phyloP scores from a whole-genome alignment of 2,797 vertebrate species.

The Pangasius sanitwongsei region DNA sequence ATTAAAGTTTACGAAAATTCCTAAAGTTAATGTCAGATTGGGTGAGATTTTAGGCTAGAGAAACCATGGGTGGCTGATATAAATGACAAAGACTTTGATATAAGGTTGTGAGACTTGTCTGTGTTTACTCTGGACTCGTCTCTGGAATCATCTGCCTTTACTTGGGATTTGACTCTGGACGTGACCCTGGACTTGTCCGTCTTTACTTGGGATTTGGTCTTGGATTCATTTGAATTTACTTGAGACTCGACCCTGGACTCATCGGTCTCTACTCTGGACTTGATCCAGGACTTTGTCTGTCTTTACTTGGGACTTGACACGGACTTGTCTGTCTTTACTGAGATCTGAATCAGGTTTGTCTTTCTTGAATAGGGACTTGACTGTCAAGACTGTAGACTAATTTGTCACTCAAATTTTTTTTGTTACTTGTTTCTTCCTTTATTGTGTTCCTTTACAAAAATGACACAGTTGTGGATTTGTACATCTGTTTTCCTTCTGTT shows the following conservation, averaged over 20 bases:
- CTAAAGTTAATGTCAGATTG: not conserved
- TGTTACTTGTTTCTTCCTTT: not conserved
- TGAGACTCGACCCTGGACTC: not conserved
- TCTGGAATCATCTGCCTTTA: not conserved
- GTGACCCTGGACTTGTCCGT: not conserved
- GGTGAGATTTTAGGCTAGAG: not conserved
- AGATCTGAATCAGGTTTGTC: not conserved
- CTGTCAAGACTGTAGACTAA: not conserved
- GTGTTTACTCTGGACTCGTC: not conserved
- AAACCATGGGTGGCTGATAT: not conserved
- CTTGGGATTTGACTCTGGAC: not conserved
- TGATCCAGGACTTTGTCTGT: not conserved
- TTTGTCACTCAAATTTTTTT: not conserved
- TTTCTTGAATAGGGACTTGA: not conserved
- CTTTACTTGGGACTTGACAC: not conserved
- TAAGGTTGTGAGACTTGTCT: not conserved
- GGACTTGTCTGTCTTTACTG: not conserved
- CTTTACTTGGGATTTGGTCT: not conserved
- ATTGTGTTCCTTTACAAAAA: not conserved
- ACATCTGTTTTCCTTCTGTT: slow-evolving; percentile 22
- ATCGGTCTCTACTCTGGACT: not conserved
- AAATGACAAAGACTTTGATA: not conserved
- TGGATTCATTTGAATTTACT: not conserved
- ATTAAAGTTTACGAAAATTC: not conserved
- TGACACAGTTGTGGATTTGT: not conserved